Evolutionary conservation across 2,113 vertebrate species (phyloP), one percentile per base, ranked within the genome.

Genomic region (Chaetorhynchus papuensis): DNA sequence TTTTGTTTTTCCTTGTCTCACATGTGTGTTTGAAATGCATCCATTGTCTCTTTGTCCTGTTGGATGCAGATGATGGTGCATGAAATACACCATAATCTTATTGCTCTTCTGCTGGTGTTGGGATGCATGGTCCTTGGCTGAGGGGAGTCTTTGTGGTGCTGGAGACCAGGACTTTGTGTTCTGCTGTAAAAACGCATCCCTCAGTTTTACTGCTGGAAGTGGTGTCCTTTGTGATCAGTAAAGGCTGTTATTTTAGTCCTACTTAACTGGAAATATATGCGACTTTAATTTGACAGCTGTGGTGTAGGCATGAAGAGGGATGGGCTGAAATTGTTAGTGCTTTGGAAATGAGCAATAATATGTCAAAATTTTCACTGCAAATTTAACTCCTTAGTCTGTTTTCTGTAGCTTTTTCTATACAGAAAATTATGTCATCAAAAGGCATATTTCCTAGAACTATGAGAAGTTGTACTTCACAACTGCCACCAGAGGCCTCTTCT

Each of bases 401-500:
- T 71, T 81, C 26, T 74, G 26, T 75, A 65, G 31, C 47, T 56
- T 53, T 68, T 91, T 53, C n/a, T 76, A 2, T 44, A 30, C 31
- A 60, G 65, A 69, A 54, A 74, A 47, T 76, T 52, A 57, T n/a
- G 13, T 87, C 14, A 64, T 75, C 28, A 63, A 74, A 90, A 85
- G 61, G 15, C 9, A 0, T 59, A 31, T 79, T 83, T 56, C 10
- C 8, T 72, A 57, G 49, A 80, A 24, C 23, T 72, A 0, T 41
- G 39, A 53, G 56, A 88, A 76, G 88, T 23, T 83, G 50, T 93
- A 22, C 70, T 78, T 66, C 31, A 31, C 21, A 54, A 0, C 69
- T 83, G 39, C 97, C 97, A 96, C 95, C 97, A 98, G 98, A 97
- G 97, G 98, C 97, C 97, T 96, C 97, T 96, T 93, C 86, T 93